Evolutionary conservation across 2,797 vertebrate species (phyloP).

Genomic region (Takifugu rubripes): DNA sequence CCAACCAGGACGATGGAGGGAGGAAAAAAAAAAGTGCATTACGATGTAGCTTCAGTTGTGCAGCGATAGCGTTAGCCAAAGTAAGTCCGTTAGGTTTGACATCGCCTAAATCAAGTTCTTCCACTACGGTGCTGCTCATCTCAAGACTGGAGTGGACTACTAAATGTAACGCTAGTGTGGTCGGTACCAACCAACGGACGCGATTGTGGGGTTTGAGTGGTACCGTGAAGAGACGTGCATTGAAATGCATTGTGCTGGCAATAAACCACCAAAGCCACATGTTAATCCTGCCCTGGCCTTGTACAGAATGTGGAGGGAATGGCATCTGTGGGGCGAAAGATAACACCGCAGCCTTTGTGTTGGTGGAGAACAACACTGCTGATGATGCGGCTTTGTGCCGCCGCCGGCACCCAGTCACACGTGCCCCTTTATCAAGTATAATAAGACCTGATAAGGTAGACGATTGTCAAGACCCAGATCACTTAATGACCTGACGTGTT

Average conservation of each 20-base stretch:
- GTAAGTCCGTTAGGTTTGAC: constrained; percentile 35
- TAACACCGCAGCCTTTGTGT: constrained; percentile 66
- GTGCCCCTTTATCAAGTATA: constrained; percentile 54
- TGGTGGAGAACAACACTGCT: constrained; percentile 66
- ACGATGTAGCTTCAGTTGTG: constrained; percentile 41
- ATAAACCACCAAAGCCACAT: constrained; percentile 58
- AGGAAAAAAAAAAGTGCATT: constrained; percentile 42
- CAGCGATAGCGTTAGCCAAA: constrained; percentile 45
- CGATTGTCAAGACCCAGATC: constrained; percentile 40
- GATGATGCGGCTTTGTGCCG: constrained; percentile 65
- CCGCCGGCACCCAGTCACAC: constrained; percentile 49
- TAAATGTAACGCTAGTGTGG: not conserved
- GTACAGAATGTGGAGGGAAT: constrained; percentile 59
- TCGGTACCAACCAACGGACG: not conserved
- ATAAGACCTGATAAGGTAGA: constrained; percentile 61
- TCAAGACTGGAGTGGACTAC: no score
- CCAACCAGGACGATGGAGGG: constrained; percentile 51
- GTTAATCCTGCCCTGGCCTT: constrained; percentile 71
- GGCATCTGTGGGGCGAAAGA: constrained; percentile 65
- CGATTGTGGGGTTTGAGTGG: not conserved
- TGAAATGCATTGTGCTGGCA: constrained; percentile 58
- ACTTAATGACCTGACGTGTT: constrained; percentile 28
- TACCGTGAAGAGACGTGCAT: constrained; percentile 32
- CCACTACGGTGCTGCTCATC: not conserved
- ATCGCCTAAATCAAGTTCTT: constrained; percentile 15